A percentile compares a stretch with the other conserved stretches of the same genome.
Evolutionary conservation across 2,888 invertebrate genomes (phyloP).

Genomic region (Apamea epomidion): DNA sequence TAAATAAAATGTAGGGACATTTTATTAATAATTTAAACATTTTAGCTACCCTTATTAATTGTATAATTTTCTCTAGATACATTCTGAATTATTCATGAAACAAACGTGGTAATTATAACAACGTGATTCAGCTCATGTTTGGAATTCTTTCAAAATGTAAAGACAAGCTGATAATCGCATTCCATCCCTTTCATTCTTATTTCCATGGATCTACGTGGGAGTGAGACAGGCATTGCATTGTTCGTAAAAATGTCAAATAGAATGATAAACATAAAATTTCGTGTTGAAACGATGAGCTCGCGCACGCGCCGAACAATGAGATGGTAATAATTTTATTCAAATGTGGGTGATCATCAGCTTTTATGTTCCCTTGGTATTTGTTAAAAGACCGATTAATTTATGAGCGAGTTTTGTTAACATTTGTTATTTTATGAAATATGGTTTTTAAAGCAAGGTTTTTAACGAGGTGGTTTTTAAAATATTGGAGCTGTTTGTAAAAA

Average conservation of each 20-base stretch:
- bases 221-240: slow-evolving; percentile 81
- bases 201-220: slow-evolving; percentile 71
- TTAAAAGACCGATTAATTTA: slow-evolving; percentile 77
- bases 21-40: not conserved
- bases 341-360: slow-evolving; percentile 77
- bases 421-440: slow-evolving; percentile 66
- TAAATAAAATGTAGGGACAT: not conserved
- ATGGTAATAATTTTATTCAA: slow-evolving; percentile 84
- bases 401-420: slow-evolving; percentile 71
- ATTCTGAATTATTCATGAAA: slow-evolving; percentile 66
- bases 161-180: slow-evolving; percentile 79
- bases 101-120: slow-evolving; percentile 80
- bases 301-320: slow-evolving; percentile 82
- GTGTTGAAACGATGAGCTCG: slow-evolving; percentile 82
- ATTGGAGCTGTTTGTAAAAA: not conserved
- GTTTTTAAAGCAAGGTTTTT: slow-evolving; percentile 21
- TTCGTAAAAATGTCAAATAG: slow-evolving; percentile 89
- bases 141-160: slow-evolving; percentile 80
- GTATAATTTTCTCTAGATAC: slow-evolving; percentile 15
- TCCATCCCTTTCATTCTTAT: slow-evolving; percentile 77
- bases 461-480: slow-evolving; percentile 21
- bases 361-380: slow-evolving; percentile 74
- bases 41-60: not conserved
- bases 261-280: slow-evolving; percentile 89
- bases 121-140: slow-evolving; percentile 86